These are phyloP conservation scores for Trichogramma evanescens DNA, from an alignment of 2,888 invertebrate genomes.

Conservation along the genomic window DNA sequence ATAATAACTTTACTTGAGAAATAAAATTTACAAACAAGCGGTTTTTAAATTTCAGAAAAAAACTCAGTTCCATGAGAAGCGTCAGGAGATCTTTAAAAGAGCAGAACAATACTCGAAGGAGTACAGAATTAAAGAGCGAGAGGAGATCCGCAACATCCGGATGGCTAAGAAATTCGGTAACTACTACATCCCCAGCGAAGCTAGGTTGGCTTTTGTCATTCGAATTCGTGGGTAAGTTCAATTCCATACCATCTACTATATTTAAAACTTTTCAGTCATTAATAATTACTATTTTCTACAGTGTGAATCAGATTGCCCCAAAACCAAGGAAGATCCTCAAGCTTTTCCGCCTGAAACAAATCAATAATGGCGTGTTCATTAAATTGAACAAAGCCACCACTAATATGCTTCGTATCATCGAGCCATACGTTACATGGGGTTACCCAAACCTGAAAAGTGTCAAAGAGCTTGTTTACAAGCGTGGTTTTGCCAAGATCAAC, in stretches of 20 bases:
- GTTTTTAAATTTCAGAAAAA: slow-evolving; percentile 51
- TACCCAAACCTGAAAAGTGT: slow-evolving; percentile 97
- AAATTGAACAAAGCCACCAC: slow-evolving; percentile 97
- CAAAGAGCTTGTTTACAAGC: slow-evolving; percentile 93
- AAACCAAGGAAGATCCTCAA: slow-evolving; percentile 93
- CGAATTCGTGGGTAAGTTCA: slow-evolving; percentile 81
- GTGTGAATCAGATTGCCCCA: slow-evolving; percentile 78
- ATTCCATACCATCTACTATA: not conserved
- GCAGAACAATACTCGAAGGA: slow-evolving; percentile 95
- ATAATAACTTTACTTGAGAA: too few species aligned
- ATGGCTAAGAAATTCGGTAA: slow-evolving; percentile 87
- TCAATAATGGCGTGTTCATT: slow-evolving; percentile 98
- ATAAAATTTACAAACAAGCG: too few species aligned
- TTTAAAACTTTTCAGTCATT: not conserved
- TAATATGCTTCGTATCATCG: slow-evolving; percentile 97
- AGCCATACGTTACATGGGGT: slow-evolving; percentile 98
- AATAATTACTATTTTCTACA: slow-evolving; percentile 24
- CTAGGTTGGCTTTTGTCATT: slow-evolving; percentile 93
- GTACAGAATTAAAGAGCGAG: slow-evolving; percentile 84
- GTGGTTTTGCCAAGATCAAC: slow-evolving; percentile 92
- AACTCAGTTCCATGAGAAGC: slow-evolving; percentile 68
- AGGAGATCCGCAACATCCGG: slow-evolving; percentile 79
- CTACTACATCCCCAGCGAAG: slow-evolving; percentile 95
- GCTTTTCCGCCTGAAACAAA: slow-evolving; percentile 93
- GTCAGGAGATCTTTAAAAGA: slow-evolving; percentile 84